phyloP scores from a whole-genome alignment of 2,888 invertebrate species.

The Acronicta psi region DNA sequence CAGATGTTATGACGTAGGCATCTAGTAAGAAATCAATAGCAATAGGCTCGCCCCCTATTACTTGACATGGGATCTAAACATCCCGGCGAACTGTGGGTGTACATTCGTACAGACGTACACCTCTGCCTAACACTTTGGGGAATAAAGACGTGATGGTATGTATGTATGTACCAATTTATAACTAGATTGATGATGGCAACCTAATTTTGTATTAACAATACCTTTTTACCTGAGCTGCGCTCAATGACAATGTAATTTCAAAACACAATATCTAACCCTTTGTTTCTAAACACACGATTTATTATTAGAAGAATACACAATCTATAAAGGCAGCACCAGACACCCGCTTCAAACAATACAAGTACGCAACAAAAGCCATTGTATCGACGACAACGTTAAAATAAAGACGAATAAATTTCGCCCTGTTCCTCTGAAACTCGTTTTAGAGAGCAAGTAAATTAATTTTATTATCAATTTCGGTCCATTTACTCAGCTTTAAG shows the following conservation, averaged over 20 bases:
- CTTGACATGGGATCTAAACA: no score
- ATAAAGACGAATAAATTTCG: constrained; percentile 58
- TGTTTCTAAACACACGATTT: constrained; percentile 47
- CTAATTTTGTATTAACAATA: neutral
- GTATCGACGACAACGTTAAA: constrained; percentile 55
- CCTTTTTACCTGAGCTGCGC: neutral
- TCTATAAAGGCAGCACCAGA: constrained; percentile 48
- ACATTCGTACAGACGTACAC: no score
- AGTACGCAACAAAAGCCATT: constrained; percentile 58
- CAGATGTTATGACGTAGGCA: no score
- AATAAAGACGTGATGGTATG: no score
- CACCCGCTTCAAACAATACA: constrained; percentile 54
- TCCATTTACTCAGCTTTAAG: constrained; percentile 61
- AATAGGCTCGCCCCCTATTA: no score
- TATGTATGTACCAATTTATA: no score
- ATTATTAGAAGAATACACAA: constrained; percentile 44
- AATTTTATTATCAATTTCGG: constrained; percentile 60
- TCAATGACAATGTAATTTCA: constrained; percentile 26
- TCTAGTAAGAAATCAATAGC: no score
- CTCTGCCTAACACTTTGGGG: no score
- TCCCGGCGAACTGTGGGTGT: no score
- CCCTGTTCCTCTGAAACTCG: constrained; percentile 46
- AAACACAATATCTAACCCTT: constrained; percentile 32
- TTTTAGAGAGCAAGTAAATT: constrained; percentile 54
- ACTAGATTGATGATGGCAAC: neutral